Evolutionary conservation across 2,888 invertebrate species (phyloP).

Genomic region (Mesorhabditis spiculigera): DNA sequence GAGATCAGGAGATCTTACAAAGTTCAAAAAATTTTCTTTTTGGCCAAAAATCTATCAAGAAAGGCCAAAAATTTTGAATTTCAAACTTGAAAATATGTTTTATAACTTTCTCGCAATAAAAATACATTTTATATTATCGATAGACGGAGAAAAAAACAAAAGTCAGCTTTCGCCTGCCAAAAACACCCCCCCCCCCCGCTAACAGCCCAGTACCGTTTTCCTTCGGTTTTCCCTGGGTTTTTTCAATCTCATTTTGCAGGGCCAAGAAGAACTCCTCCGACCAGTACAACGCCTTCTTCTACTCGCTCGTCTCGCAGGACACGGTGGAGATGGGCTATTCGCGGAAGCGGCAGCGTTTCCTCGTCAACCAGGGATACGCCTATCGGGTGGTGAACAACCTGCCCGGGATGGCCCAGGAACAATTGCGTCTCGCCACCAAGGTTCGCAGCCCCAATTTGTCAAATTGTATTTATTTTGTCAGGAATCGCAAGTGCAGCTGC

Average conservation of each 20-base stretch:
- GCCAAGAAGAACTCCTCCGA: constrained; percentile 75
- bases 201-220: no score
- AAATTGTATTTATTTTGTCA: constrained; percentile 6
- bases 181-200: no score
- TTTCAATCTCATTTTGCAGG: constrained; percentile 7
- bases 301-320: constrained; percentile 95
- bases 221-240: not conserved
- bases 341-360: constrained; percentile 89
- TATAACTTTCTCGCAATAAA: no score
- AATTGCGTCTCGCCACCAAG: constrained; percentile 78
- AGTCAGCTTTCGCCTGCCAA: no score
- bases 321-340: constrained; percentile 99
- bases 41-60: no score
- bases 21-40: no score
- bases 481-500: constrained; percentile 74
- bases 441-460: constrained; percentile 2
- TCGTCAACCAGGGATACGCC: constrained; percentile 98
- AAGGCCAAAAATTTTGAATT: no score
- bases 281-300: constrained; percentile 88
- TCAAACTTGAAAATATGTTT: no score
- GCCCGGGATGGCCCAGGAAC: constrained; percentile 90
- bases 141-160: no score
- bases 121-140: no score
- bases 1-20: no score
- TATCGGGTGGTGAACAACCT: constrained; percentile 87